phyloP scores from a whole-genome alignment of 2,888 invertebrate genomes.

The Apeira syringaria region DNA sequence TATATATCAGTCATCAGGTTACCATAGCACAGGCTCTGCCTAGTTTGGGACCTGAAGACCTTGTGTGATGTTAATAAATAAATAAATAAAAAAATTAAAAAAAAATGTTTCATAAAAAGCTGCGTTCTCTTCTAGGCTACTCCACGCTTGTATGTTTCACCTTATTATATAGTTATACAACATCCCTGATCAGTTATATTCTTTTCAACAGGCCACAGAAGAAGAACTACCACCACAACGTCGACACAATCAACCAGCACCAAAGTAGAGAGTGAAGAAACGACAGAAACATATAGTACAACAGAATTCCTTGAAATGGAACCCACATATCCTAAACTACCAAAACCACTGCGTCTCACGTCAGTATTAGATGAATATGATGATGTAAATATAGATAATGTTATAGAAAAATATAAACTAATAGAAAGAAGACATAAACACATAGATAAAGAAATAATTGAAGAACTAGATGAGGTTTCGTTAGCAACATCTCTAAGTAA shows the following conservation, averaged over 20 bases:
- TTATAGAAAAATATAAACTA: constrained; percentile 54
- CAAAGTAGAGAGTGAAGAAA: constrained; percentile 47
- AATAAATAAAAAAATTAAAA: too few species aligned
- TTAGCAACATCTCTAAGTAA: constrained; percentile 65
- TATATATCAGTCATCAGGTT: too few species aligned
- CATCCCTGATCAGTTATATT: too few species aligned
- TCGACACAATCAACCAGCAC: constrained; percentile 57
- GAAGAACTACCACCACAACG: constrained; percentile 72
- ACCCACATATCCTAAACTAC: constrained; percentile 61
- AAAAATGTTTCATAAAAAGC: too few species aligned
- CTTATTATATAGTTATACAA: too few species aligned
- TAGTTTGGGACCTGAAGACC: too few species aligned
- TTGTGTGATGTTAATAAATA: too few species aligned
- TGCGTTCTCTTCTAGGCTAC: too few species aligned
- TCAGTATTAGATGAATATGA: constrained; percentile 58
- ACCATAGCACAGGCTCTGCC: too few species aligned
- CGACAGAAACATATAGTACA: constrained; percentile 53
- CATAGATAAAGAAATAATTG: constrained; percentile 59
- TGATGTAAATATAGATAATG: constrained; percentile 67
- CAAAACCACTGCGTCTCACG: constrained; percentile 65
- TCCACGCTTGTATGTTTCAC: too few species aligned
- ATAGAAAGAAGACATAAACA: constrained; percentile 55
- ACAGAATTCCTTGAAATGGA: constrained; percentile 49
- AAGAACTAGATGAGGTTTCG: constrained; percentile 60
- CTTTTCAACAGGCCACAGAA: constrained; percentile 64